These are phyloP conservation scores for Globodera ellingtonae DNA, from an alignment of 1,140 invertebrate species.

Conservation along the genomic window DNA sequence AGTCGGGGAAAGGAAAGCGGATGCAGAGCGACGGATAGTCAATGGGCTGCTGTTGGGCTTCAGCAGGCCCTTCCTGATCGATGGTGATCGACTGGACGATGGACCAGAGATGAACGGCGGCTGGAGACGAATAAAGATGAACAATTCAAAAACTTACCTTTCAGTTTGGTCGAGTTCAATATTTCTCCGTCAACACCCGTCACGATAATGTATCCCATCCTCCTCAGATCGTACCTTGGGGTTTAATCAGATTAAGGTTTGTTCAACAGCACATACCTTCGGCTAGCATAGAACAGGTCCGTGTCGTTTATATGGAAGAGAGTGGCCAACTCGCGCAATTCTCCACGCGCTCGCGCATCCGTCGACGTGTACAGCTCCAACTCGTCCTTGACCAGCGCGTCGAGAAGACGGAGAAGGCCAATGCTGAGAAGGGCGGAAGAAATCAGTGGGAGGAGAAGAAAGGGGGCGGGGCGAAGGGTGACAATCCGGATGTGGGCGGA, in stretches of 20 bases:
- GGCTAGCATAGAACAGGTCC: constrained; percentile 62
- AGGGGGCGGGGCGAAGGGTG: constrained; percentile 54
- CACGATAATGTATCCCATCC: constrained; percentile 62
- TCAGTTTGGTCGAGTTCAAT: constrained; percentile 54
- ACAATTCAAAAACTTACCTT: constrained; percentile 23
- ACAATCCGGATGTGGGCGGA: constrained; percentile 48
- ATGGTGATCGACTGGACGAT: constrained; percentile 57
- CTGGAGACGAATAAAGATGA: constrained; percentile 6
- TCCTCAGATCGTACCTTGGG: constrained; percentile 59
- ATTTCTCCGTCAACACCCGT: constrained; percentile 58
- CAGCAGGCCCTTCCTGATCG: constrained; percentile 24
- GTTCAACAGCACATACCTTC: constrained; percentile 44
- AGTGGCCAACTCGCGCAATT: constrained; percentile 55
- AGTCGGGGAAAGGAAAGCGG: constrained; percentile 62
- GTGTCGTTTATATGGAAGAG: constrained; percentile 64
- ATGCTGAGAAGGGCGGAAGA: constrained; percentile 45
- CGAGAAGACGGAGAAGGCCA: constrained; percentile 48
- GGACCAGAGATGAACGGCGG: constrained; percentile 61
- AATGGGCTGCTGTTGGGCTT: constrained; percentile 35
- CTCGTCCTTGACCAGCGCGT: constrained; percentile 61
- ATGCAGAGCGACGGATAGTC: constrained; percentile 64
- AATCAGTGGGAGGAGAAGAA: constrained; percentile 59
- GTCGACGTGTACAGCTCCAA: constrained; percentile 63
- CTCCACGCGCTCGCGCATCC: constrained; percentile 52
- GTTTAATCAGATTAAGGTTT: neutral